Conservation (phyloP, 2,113 vertebrate species). For the Pyrgilauda ruficollis region DNA sequence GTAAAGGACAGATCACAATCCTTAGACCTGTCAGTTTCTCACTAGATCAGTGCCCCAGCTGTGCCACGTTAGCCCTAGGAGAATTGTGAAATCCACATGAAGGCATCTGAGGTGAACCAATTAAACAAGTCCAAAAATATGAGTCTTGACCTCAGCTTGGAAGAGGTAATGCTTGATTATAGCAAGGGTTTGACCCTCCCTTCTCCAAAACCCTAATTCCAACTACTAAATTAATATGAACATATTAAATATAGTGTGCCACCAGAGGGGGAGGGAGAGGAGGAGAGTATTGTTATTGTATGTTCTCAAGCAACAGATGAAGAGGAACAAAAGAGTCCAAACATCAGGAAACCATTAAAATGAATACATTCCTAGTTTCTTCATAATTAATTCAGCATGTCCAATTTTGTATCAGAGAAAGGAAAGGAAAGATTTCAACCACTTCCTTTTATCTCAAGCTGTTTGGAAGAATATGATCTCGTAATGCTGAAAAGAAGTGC, state of each 20-base stretch:
- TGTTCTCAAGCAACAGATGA: neutral
- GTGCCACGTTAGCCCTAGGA: neutral
- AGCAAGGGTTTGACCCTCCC: neutral
- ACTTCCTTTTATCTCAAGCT: conserved; percentile 60
- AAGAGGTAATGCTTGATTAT: neutral
- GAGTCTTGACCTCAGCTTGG: neutral
- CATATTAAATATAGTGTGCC: neutral
- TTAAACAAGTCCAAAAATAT: neutral
- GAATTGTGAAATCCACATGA: neutral
- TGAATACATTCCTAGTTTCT: conserved; percentile 55
- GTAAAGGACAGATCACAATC: neutral
- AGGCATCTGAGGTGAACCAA: neutral
- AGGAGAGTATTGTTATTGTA: neutral
- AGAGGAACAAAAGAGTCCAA: conserved; percentile 28
- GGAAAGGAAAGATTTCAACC: conserved; percentile 51
- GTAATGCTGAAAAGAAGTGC: conserved; percentile 8
- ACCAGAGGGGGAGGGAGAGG: neutral
- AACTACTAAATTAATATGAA: neutral
- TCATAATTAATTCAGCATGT: conserved; percentile 63
- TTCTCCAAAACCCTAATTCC: neutral
- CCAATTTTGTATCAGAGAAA: conserved; percentile 59
- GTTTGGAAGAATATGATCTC: conserved; percentile 25
- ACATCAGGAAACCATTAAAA: conserved; percentile 65
- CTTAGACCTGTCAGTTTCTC: neutral
- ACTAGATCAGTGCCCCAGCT: neutral